Conservation (phyloP, 1,140 invertebrate species). For the Bombus soroeensis region DNA sequence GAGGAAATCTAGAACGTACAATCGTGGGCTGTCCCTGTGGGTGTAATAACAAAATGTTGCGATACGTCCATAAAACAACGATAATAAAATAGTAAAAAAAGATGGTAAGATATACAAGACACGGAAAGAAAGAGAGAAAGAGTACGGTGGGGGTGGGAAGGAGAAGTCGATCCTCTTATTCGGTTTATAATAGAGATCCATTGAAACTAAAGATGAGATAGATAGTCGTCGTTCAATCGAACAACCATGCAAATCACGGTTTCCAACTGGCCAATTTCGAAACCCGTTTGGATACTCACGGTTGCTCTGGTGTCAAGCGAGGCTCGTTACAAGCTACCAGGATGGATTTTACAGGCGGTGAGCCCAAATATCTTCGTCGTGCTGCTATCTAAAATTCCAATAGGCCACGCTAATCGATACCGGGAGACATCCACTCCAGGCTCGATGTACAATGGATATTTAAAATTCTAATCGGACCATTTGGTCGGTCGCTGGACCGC, state of each 20-base stretch:
- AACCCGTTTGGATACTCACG: background rate
- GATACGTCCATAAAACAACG: background rate
- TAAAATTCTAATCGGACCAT: constrained; percentile 53
- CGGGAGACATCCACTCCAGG: background rate
- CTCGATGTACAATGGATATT: constrained; percentile 35
- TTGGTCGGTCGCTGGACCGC: constrained; percentile 13
- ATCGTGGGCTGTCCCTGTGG: constrained; percentile 17
- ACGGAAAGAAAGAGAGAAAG: background rate
- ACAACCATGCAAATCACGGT: constrained; percentile 14
- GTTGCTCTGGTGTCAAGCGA: background rate
- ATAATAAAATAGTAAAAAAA: background rate
- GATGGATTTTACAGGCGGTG: constrained; percentile 1
- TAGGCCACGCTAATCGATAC: constrained; percentile 20
- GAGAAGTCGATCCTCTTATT: background rate
- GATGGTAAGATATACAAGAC: background rate
- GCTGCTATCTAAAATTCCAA: constrained; percentile 47
- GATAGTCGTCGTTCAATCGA: background rate
- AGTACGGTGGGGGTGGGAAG: accelerated
- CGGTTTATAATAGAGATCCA: background rate
- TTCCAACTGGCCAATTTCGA: constrained; percentile 15
- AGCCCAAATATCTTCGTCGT: constrained; percentile 10
- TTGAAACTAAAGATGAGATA: background rate
- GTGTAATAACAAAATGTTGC: constrained; percentile 1
- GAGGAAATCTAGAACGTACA: background rate
- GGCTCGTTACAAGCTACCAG: constrained; percentile 6